Conservation (phyloP, 2,113 vertebrate genomes). For the Prolemur simus region DNA sequence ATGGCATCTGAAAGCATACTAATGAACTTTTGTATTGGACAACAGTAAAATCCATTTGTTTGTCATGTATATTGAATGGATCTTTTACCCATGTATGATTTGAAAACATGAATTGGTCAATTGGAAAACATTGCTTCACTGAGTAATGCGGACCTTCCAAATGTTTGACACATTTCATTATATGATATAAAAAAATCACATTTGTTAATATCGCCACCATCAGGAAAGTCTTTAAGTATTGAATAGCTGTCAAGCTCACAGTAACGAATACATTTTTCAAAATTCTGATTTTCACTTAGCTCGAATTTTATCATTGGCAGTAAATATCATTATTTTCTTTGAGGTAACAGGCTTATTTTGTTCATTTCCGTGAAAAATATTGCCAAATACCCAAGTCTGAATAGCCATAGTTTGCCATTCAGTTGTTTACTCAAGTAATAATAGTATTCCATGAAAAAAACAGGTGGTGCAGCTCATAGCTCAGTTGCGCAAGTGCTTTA, state of each 20-base stretch:
- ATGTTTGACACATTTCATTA: neutral
- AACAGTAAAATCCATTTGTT: neutral
- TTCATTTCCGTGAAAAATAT: conserved; percentile 34
- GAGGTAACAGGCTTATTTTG: neutral
- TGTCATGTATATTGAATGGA: neutral
- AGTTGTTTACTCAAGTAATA: neutral
- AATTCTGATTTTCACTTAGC: neutral
- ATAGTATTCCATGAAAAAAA: neutral
- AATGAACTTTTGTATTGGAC: neutral
- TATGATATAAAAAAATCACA: neutral
- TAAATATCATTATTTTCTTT: neutral
- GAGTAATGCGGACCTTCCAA: neutral
- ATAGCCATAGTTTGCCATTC: neutral
- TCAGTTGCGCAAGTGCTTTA: neutral
- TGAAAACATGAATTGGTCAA: conserved; percentile 11
- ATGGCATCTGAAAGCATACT: neutral
- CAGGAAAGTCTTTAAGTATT: neutral
- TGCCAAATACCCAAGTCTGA: neutral
- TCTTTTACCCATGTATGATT: neutral
- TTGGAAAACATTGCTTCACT: conserved; percentile 11
- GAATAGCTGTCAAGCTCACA: neutral
- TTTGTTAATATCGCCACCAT: neutral
- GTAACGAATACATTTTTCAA: neutral
- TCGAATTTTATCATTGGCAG: conserved; percentile 24
- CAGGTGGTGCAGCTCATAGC: neutral